Conservation (phyloP, 2,113 vertebrate genomes). For the Synchiropus splendidus region DNA sequence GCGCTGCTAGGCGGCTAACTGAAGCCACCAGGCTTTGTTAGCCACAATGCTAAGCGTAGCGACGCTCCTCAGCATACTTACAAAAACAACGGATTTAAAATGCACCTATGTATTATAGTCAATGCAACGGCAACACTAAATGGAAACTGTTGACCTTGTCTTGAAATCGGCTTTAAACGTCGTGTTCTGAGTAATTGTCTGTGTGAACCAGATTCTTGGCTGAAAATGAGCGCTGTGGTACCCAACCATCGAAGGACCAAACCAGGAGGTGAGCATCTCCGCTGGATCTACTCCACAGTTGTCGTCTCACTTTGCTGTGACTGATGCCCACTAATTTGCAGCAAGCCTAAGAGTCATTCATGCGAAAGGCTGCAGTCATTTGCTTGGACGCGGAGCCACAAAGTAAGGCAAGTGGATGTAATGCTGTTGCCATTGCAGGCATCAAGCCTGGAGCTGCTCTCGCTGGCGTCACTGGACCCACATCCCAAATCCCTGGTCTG, state of each 20-base stretch:
- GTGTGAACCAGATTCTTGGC: slow-evolving; percentile 1
- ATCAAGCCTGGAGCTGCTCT: slow-evolving; percentile 37
- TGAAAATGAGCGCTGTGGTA: slow-evolving; percentile 56
- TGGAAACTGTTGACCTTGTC: background rate
- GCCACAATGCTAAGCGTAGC: background rate
- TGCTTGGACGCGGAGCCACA: too few relatives aligned
- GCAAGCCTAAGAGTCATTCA: too few relatives aligned
- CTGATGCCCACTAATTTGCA: too few relatives aligned
- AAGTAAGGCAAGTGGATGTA: background rate
- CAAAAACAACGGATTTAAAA: background rate
- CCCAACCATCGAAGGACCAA: slow-evolving; percentile 70
- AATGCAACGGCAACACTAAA: background rate
- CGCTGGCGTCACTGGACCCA: slow-evolving; percentile 43
- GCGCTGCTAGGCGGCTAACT: slow-evolving; percentile 35
- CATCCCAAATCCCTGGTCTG: slow-evolving; percentile 71
- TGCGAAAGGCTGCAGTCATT: background rate
- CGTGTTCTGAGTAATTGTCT: background rate
- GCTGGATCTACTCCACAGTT: background rate
- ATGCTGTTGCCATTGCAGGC: slow-evolving; percentile 30
- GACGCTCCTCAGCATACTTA: background rate
- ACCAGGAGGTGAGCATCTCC: slow-evolving; percentile 56
- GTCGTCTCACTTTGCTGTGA: too few relatives aligned
- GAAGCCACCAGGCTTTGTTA: slow-evolving; percentile 50
- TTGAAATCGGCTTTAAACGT: background rate
- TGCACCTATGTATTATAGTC: background rate